Conservation (phyloP, 2,797 vertebrate species). For the Triplophysa bombifrons region DNA sequence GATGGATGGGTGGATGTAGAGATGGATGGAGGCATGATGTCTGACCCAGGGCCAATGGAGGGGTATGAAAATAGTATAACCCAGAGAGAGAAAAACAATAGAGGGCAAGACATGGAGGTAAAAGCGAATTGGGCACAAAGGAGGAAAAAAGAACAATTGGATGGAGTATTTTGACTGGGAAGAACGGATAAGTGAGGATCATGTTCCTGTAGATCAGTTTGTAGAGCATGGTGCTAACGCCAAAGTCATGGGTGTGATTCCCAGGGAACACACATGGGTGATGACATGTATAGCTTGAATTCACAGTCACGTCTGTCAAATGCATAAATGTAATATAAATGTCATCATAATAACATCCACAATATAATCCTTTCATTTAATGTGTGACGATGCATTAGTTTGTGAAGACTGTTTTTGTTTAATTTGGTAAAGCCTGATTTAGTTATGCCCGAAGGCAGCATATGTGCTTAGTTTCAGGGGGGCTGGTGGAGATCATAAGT, state of each 20-base stretch:
- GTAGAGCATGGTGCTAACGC: neutral
- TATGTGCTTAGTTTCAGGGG: slow-evolving; percentile 30
- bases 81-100: slow-evolving; percentile 20
- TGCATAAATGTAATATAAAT: neutral
- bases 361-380: neutral
- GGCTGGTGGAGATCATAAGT: slow-evolving; percentile 48
- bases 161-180: slow-evolving; percentile 9
- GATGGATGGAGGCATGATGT: slow-evolving; percentile 44
- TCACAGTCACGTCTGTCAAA: neutral
- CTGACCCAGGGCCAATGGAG: slow-evolving; percentile 40
- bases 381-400: slow-evolving; percentile 17
- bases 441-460: slow-evolving; percentile 21
- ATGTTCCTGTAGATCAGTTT: neutral
- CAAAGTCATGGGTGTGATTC: neutral
- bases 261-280: neutral
- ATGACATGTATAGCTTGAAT: neutral
- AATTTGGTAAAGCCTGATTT: slow-evolving; percentile 18
- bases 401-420: slow-evolving; percentile 23
- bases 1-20: slow-evolving; percentile 42
- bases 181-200: neutral
- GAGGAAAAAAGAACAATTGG: slow-evolving; percentile 11
- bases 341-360: neutral
- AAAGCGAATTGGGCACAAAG: slow-evolving; percentile 10
- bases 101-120: slow-evolving; percentile 28
- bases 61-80: slow-evolving; percentile 38